Percentiles rank a stretch among this genome's conserved stretches.
Conservation (phyloP, 2,113 vertebrate species). For the Coracopsis vasa region DNA sequence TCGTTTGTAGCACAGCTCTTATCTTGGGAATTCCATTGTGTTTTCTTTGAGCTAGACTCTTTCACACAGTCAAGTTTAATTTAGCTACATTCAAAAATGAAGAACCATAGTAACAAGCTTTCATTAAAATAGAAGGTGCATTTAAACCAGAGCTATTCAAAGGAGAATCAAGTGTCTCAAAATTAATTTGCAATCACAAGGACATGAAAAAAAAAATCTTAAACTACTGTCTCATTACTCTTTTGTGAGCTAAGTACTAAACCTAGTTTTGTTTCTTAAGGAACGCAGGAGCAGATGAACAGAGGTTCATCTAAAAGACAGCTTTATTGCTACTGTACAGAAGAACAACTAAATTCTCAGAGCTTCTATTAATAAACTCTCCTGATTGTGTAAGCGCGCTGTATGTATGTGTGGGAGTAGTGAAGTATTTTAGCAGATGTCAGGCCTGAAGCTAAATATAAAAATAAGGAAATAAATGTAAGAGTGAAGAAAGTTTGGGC, state of each 20-base stretch:
- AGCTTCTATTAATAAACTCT: slow-evolving; percentile 24
- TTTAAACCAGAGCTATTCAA: slow-evolving; percentile 57
- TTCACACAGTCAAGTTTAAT: slow-evolving; percentile 59
- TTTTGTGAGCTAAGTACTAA: neutral
- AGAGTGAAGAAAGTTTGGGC: slow-evolving; percentile 23
- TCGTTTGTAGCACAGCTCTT: neutral
- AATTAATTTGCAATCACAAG: slow-evolving; percentile 58
- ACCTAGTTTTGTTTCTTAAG: slow-evolving; percentile 8
- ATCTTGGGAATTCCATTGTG: slow-evolving; percentile 34
- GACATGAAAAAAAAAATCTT: slow-evolving; percentile 18
- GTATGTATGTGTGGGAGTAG: neutral
- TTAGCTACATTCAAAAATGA: slow-evolving; percentile 47
- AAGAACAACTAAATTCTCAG: slow-evolving; percentile 51
- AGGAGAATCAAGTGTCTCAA: slow-evolving; percentile 28
- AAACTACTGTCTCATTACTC: neutral
- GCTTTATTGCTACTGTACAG: neutral
- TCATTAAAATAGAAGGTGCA: slow-evolving; percentile 16
- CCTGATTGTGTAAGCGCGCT: neutral
- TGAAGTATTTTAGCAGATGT: slow-evolving; percentile 63
- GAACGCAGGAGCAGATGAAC: slow-evolving; percentile 27
- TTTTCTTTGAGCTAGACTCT: slow-evolving; percentile 26
- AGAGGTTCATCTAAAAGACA: slow-evolving; percentile 22
- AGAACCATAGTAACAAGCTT: slow-evolving; percentile 21
- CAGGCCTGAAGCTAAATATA: slow-evolving; percentile 56
- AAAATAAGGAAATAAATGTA: slow-evolving; percentile 47